Evolutionary conservation across 2,888 invertebrate genomes (phyloP), one percentile per base, ranked within the genome.

Genomic region (Synergus japonicus): DNA sequence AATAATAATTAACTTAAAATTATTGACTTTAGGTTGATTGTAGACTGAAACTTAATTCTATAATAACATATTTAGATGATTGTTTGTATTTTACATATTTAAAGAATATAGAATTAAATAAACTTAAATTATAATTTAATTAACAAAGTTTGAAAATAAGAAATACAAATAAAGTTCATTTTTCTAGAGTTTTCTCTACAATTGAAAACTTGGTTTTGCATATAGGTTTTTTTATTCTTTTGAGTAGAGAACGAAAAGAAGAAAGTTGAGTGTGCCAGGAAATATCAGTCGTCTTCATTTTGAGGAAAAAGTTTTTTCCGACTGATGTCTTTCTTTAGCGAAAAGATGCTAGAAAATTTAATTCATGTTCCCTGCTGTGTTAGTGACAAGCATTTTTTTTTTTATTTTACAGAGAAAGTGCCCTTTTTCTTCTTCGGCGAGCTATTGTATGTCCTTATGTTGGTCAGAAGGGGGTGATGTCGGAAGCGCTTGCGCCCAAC

Each of bases 401-500:
- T 83, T 81, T 76, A 81, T 77, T 76, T 78, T 77, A 80, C 58
- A 80, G 83, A 80, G 82, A 81, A 82, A 85, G 82, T 77, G 78
- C 82, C 84, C 84, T 85, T 84, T 69, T 15, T 4, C 22, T 43
- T 12, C 67, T 18, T 29, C 9, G 5, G n/a, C 13, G n/a, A 15
- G 9, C 18, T 18, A 67, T 13, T 37, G 76, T 46, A 66, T 79
- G 66, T 80, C 78, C 79, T 77, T 76, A 80, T 73, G 78, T 60
- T 78, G 67, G 76, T 22, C 22, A 60, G 76, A 65, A 76, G 82
- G 83, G 83, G 80, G 66, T 76, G 79, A 81, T 85, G 83, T 82
- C 80, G 46, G 78, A 79, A 77, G 84, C 83, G 89, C 83, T 86
- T 87, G 89, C 89, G 88, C 88, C 85, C 84, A 81, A 80, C 83